phyloP scores from a whole-genome alignment of 1,140 invertebrate genomes.

The Thaumetopoea pityocampa region DNA sequence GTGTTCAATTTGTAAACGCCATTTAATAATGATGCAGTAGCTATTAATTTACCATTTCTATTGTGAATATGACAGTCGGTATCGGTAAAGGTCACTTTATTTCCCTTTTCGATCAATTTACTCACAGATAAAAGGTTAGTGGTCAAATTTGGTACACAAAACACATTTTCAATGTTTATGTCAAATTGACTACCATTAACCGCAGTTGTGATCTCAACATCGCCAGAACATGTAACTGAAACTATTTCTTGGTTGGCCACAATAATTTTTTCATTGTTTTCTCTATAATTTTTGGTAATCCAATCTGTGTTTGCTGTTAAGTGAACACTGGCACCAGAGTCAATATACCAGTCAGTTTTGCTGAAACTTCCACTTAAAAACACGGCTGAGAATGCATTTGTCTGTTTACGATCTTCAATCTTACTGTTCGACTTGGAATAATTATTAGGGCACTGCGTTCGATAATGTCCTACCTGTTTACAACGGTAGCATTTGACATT shows the following conservation, averaged over 20 bases:
- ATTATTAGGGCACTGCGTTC: neutral
- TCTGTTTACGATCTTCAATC: neutral
- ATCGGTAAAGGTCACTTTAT: conserved; percentile 2
- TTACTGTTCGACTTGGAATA: too few species aligned
- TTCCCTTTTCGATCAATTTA: conserved; percentile 10
- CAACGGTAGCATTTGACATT: conserved; percentile 1
- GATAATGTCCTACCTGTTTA: conserved; percentile 1
- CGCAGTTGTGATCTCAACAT: conserved; percentile 2
- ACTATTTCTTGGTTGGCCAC: conserved; percentile 6
- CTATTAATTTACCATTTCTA: conserved; percentile 2
- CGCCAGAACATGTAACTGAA: conserved; percentile 3
- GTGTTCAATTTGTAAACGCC: conserved; percentile 9
- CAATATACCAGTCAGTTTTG: conserved; percentile 10
- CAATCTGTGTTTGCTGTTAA: conserved; percentile 4
- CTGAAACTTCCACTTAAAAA: conserved; percentile 1
- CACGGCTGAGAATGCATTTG: conserved; percentile 4
- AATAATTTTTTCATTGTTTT: too few species aligned
- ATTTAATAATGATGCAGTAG: conserved; percentile 4
- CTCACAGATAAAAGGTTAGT: conserved; percentile 13
- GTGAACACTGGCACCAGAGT: conserved; percentile 7
- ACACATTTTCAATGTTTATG: conserved; percentile 4
- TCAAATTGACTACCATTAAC: neutral
- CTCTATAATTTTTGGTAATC: too few species aligned
- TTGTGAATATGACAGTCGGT: conserved; percentile 2
- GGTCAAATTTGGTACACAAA: conserved; percentile 5